A percentile compares a stretch with the other conserved stretches of the same genome.
These are phyloP conservation scores for Suillia variegata DNA, from an alignment of 2,888 invertebrate genomes.

Conservation along the genomic window DNA sequence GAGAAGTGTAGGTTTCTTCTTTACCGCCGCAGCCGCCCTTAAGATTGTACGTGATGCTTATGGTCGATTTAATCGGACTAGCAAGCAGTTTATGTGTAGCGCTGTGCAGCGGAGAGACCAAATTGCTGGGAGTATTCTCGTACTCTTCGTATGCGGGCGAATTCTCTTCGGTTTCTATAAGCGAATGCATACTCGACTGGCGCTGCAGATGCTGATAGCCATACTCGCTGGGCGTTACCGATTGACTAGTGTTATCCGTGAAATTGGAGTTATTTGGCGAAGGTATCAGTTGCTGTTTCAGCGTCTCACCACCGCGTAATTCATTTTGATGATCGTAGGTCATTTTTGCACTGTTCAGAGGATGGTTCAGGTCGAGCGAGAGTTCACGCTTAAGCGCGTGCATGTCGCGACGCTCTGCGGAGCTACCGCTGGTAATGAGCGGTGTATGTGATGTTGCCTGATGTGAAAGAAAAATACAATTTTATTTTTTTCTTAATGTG, in stretches of 20 bases:
- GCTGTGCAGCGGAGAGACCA: conserved; percentile 39
- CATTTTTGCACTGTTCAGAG: conserved; percentile 43
- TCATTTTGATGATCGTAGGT: conserved; percentile 36
- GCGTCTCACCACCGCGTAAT: conserved; percentile 21
- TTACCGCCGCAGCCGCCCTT: conserved; percentile 72
- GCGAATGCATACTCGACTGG: conserved; percentile 57
- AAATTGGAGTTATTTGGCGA: conserved; percentile 59
- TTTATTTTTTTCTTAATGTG: not conserved
- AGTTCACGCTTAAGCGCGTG: conserved; percentile 58
- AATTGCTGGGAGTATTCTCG: conserved; percentile 56
- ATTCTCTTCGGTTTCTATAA: conserved; percentile 55
- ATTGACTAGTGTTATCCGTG: conserved; percentile 62
- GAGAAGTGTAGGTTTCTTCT: conserved; percentile 33
- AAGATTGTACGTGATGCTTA: conserved; percentile 70
- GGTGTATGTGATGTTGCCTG: conserved; percentile 31
- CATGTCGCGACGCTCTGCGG: conserved; percentile 57
- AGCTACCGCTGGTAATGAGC: conserved; percentile 36
- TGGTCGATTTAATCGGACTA: conserved; percentile 72
- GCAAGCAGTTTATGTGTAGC: conserved; percentile 34
- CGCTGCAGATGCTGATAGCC: conserved; percentile 61
- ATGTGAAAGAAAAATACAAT: not conserved
- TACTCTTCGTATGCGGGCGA: conserved; percentile 59
- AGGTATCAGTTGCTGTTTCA: conserved; percentile 46
- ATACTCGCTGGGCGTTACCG: conserved; percentile 61
- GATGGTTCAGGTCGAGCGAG: conserved; percentile 57